phyloP scores from a whole-genome alignment of 2,888 invertebrate species.

The Eristalis tenax region DNA sequence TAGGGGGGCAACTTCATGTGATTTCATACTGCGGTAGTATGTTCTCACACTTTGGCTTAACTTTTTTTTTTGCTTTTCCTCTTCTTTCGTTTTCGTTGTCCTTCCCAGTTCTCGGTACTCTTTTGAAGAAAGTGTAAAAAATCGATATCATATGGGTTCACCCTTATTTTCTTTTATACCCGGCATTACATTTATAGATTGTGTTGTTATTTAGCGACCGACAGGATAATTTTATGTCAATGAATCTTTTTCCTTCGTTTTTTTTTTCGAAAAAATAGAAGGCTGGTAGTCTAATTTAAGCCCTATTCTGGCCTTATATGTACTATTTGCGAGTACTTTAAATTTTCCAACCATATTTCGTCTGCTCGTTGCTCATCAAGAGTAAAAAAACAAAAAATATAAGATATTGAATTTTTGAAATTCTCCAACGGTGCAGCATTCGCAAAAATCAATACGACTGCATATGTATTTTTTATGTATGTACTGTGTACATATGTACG shows the following conservation, averaged over 20 bases:
- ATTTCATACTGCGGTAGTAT: constrained; percentile 62
- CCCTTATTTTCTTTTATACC: constrained; percentile 29
- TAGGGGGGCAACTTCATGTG: constrained; percentile 39
- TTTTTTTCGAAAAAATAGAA: not conserved
- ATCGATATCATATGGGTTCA: constrained; percentile 59
- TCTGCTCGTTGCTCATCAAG: too few relatives aligned
- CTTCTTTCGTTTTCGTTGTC: constrained; percentile 23
- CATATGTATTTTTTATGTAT: not conserved
- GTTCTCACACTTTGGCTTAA: not conserved
- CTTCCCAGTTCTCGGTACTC: constrained; percentile 27
- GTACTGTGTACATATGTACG: not conserved
- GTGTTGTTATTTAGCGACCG: constrained; percentile 16
- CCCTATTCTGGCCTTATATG: not conserved
- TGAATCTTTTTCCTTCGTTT: not conserved
- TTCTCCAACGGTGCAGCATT: not conserved
- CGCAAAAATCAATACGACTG: constrained; percentile 21
- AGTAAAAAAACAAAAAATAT: not conserved
- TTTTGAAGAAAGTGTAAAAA: constrained; percentile 34
- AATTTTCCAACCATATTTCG: too few relatives aligned
- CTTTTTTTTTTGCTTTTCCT: constrained; percentile 12
- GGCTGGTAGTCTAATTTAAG: not conserved
- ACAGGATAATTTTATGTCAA: constrained; percentile 30
- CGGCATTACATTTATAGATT: constrained; percentile 20
- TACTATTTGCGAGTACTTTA: too few relatives aligned
- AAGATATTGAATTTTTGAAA: not conserved